Conservation (phyloP, 2,113 vertebrate genomes). For the Scolopax mira region DNA sequence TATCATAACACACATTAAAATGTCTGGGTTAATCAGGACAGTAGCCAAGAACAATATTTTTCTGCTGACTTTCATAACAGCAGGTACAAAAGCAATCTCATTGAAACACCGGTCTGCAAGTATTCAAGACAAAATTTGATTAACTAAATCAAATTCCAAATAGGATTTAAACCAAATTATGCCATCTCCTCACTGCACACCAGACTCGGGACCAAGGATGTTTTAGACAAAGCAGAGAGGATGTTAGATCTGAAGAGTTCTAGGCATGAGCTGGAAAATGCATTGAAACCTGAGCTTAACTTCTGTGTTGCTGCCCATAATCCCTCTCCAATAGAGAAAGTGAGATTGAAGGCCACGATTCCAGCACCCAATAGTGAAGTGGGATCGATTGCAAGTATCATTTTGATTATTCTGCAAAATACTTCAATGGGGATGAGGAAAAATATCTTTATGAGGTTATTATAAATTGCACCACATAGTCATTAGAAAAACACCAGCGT, state of each 20-base stretch:
- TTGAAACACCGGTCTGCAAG: constrained; percentile 59
- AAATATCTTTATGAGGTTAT: constrained; percentile 15
- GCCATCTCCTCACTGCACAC: not conserved
- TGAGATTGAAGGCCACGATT: not conserved
- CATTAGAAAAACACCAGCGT: not conserved
- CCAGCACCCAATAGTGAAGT: not conserved
- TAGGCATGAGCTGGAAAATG: not conserved
- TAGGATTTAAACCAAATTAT: not conserved
- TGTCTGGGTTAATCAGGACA: constrained; percentile 78
- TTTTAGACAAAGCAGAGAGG: not conserved
- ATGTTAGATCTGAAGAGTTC: not conserved
- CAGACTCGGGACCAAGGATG: not conserved
- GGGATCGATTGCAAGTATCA: not conserved
- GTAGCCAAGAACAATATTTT: constrained; percentile 82
- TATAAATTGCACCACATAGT: not conserved
- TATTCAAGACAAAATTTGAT: not conserved
- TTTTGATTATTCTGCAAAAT: not conserved
- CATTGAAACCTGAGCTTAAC: not conserved
- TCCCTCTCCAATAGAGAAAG: not conserved
- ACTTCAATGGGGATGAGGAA: not conserved
- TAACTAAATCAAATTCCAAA: constrained; percentile 46
- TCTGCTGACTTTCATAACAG: constrained; percentile 61
- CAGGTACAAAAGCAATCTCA: constrained; percentile 75
- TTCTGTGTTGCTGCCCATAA: not conserved
- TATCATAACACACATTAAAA: constrained; percentile 80